phyloP scores from a whole-genome alignment of 2,113 vertebrate genomes.

The Thomomys bottae region DNA sequence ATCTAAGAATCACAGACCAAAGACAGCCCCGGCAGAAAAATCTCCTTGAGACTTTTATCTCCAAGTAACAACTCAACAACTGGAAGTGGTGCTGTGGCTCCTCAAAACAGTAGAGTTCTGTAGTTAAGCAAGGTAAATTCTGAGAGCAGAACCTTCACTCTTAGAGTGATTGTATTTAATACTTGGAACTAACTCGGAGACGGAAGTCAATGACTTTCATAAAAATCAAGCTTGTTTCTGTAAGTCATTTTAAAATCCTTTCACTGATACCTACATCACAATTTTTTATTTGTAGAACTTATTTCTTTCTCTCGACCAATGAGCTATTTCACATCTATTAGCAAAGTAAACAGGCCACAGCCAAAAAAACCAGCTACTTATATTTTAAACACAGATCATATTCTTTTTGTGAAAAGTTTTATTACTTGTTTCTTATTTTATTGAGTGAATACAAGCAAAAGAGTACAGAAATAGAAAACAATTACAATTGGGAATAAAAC shows the following conservation, averaged over 20 bases:
- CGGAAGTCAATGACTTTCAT: not conserved
- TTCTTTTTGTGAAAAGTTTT: not conserved
- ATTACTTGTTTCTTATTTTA: no score
- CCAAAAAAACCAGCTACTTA: not conserved
- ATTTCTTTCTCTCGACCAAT: not conserved
- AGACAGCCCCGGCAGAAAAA: no score
- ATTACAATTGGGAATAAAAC: no score
- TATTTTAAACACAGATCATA: not conserved
- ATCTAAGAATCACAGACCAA: no score
- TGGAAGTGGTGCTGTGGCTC: no score
- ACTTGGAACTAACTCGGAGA: not conserved
- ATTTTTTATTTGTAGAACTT: not conserved
- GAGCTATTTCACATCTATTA: not conserved
- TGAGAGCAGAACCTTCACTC: not conserved
- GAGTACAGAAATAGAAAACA: no score
- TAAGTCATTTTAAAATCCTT: not conserved
- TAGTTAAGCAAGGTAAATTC: not conserved
- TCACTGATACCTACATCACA: not conserved
- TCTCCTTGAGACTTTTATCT: no score
- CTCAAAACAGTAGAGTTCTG: no score
- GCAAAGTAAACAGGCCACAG: not conserved
- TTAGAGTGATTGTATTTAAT: not conserved
- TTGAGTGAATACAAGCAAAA: no score
- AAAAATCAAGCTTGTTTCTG: not conserved
- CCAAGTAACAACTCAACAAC: no score